These are phyloP conservation scores for Drosophila monieri DNA, from an alignment of 2,888 invertebrate genomes.

Conservation along the genomic window DNA sequence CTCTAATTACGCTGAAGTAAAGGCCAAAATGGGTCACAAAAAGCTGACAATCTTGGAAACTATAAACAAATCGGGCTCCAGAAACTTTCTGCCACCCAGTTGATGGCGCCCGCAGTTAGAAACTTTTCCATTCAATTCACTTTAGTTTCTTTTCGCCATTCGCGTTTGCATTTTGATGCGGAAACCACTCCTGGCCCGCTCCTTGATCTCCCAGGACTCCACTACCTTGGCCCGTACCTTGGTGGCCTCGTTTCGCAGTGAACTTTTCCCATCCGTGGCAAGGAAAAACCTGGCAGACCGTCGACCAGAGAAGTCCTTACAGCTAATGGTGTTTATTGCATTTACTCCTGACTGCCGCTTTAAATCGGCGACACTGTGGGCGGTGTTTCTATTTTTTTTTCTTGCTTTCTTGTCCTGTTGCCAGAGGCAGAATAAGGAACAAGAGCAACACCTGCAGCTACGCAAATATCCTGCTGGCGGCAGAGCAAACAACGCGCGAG, in stretches of 20 bases:
- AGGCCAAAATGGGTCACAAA: slow-evolving; percentile 28
- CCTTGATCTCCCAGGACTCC: slow-evolving; percentile 2
- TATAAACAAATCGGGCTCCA: slow-evolving; percentile 34
- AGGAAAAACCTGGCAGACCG: slow-evolving; percentile 27
- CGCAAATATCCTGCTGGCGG: slow-evolving; percentile 65
- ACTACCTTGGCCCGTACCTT: slow-evolving; percentile 41
- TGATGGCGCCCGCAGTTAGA: slow-evolving; percentile 65
- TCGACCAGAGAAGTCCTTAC: slow-evolving; percentile 38
- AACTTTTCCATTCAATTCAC: slow-evolving; percentile 76
- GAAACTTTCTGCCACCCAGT: slow-evolving; percentile 50
- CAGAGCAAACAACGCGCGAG: slow-evolving; percentile 30
- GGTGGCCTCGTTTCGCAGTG: slow-evolving; percentile 52
- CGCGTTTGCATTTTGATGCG: slow-evolving; percentile 70
- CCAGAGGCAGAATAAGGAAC: slow-evolving; percentile 5
- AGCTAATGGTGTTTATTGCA: slow-evolving; percentile 80
- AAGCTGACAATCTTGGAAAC: slow-evolving; percentile 25
- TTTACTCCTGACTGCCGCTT: slow-evolving; percentile 73
- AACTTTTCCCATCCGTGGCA: slow-evolving; percentile 51
- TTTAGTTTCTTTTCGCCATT: slow-evolving; percentile 61
- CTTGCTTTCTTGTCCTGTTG: not conserved
- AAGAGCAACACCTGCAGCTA: slow-evolving; percentile 58
- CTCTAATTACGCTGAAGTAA: slow-evolving; percentile 36
- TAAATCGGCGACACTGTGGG: slow-evolving; percentile 70
- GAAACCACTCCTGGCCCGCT: slow-evolving; percentile 48
- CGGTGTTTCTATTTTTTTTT: not conserved